Base-by-base conservation (phyloP, 1,140 invertebrate species). In the Hormaphis cornu region DNA sequence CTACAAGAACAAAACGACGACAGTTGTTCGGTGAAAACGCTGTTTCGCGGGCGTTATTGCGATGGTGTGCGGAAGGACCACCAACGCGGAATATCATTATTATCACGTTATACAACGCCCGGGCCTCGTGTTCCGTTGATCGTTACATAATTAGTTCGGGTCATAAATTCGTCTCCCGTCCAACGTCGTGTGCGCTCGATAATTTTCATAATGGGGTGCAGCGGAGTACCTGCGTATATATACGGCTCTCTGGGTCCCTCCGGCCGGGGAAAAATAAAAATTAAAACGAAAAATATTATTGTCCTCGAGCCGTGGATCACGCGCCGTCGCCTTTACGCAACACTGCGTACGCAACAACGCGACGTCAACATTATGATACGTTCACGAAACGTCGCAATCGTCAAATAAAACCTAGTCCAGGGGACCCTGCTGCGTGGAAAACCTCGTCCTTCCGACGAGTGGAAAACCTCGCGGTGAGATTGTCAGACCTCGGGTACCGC, bases 81-180 rank as follows among this genome's bases (percentile, higher is more conserved):
- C 59, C 59, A 46, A 63, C 59, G 58, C 35, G 18, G 4, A 46
- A 10, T 6, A 46, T 46, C 7, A 40, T 40, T 8, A 40, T 40
- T 8, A 40, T 42, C 20, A 59, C 35, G 14, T 8, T 28, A 35
- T 37, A 7, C 8, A 44, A 22, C 18, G 9, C 35, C 14, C 58
- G 44, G 59, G 59, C 48, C 59, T 63, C 61, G 61, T 66, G 61
- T 66, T 50, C 61, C 7, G 44, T 50, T 66, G 61, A 66, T 66
- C 50, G 61, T 66, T 66, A 66, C 61, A 33, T 50, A 66, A 66
- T 66, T 66, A 66, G 61, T 66, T 66, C 61, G 61, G 61, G 61
- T 66, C 61, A 16, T 66, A 66, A 66, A 66, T 66, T 48, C 50
- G 44, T 12, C 5, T 48, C 54, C 20, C 20, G 46, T 22, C 1